Base-by-base conservation (phyloP, 2,113 vertebrate species). In the Anoplopoma fimbria region DNA sequence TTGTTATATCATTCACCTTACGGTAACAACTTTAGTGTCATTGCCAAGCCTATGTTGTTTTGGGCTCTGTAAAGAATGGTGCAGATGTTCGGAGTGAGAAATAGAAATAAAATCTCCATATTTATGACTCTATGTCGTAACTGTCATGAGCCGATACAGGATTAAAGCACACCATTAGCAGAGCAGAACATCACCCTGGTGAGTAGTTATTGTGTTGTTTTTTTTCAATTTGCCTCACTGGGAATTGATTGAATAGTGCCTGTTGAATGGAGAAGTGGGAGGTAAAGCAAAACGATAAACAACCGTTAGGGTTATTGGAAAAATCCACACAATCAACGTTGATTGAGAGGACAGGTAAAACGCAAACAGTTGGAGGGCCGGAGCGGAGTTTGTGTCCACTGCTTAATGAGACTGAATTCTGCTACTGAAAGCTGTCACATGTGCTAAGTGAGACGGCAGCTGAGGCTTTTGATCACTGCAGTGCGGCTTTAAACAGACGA, bases 231-330 rank as follows among this genome's bases (percentile, higher is more conserved):
- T 82, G 40, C 76, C 74, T 45, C 55, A 25, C 57, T 49, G 63
- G 65, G 67, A 62, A 79, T 78, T 86, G 87, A 88, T 86, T 92
- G 83, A 87, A 49, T 78, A 10, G 78, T 25, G 51, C 77, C 69
- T 58, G 74, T 84, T 77, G 80, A 81, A 84, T 33, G 53, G 72
- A 58, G 69, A 77, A n/a, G 80, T 58, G 25, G 82, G 88, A 58
- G 86, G 85, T 87, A 75, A 87, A 79, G 91, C 77, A 57, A 38
- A n/a, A 68, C 60, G 80, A 89, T 82, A 93, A 93, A 91, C 92
- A 94, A 93, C 89, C 90, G 87, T 57, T 45, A 69, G 74, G 86
- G 90, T 89, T 87, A 89, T 85, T 81, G 89, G 87, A 80, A 70
- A 75, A 85, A 70, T 88, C 86, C 75, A 69, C 87, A 85, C 89